Base-by-base conservation (phyloP, 2,797 vertebrate species). In the Bryconaethiops microstoma region DNA sequence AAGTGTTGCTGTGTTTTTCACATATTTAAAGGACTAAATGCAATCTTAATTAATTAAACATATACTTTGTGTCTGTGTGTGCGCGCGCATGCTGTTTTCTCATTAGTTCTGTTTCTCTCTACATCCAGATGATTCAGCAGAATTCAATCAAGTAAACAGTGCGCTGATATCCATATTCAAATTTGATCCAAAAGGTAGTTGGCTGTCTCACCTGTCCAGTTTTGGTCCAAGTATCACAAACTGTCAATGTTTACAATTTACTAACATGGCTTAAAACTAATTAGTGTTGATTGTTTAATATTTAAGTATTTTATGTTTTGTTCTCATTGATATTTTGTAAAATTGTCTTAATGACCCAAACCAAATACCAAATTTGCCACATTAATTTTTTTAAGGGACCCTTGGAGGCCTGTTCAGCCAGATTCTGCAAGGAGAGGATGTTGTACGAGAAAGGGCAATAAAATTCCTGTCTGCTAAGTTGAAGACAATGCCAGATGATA, bases 131-230 rank as follows among this genome's bases (percentile, higher is more conserved):
- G 98, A 99, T 88, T 96, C 96, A 39, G 96, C 98, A 74, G 98
- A 99, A 90, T 99, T 99, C 90, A 99, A 97, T 89, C 95, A 99
- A 92, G 98, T 99, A 83, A 99, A 96, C 86, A 95, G 92, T 70
- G 94, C 98, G n/a, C 92, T 99, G 73, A 89, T 99, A 82, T 97
- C 97, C 81, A 99, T 99, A 92, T 99, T 99, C 93, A 99, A 99
- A 93, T 96, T 98, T 83, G 97, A 99, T 83, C 96, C 98, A 55
- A 98, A 96, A 93, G 98, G 98, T 99, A 93, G 82, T 87, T 78
- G 5, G 55, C 12, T 23, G 16, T 21, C 14, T 21, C 5, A n/a
- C 7, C 19, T 21, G 13, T 23, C 25, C 1, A 62, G 25, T 64
- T 64, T 63, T 70, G 13, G 48, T 52, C 1, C 5, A 29, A 25